Evolutionary conservation across 2,888 invertebrate genomes (phyloP), one percentile per base, ranked within the genome.

Genomic region (Hirtodrosophila duncani): DNA sequence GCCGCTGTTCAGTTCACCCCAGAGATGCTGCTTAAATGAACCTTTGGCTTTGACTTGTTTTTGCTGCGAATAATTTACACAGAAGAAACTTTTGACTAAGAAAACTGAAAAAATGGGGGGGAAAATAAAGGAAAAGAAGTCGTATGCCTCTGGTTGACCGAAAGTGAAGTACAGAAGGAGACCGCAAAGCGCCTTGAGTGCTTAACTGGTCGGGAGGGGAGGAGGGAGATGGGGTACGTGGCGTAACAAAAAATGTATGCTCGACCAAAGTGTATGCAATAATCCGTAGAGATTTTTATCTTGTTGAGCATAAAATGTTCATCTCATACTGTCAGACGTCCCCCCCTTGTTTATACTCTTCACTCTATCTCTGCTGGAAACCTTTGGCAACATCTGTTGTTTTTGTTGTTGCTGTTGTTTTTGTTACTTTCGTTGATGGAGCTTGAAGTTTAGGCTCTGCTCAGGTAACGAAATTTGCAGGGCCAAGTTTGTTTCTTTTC

Each of bases 281-380:
- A 80, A 80, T 80, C 81, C 81, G 66, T 64, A 48, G 81, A 75
- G 74, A 75, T 75, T 75, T 75, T 71, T 80, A 80, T 75, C 81
- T 68, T 66, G 66, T 80, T 80, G 80, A 80, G 68, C 80, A 65
- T 71, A 68, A 56, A 78, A 67, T 71, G 78, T 75, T 64, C 65
- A 51, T 56, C 56, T 52, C 41, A 45, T 52, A 43, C n/a, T n/a
- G 38, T 29, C 44, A 36, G 24, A 29, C 20, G 42, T 45, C 45
- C 21, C 62, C n/a, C n/a, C n/a, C 26, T 7, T 26, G 3, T 26
- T 26, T 3, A 11, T 26, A 5, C 18, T 9, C 9, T 18, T 14
- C 16, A 16, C 9, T 9, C 23, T 68, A 68, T 66, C 66, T 44
- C 56, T 20, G 26, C 33, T 60, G 51, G 55, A 60, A 66, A 67